These are phyloP conservation scores for Hyppa rectilinea DNA, from an alignment of 2,888 invertebrate genomes.

Conservation along the genomic window DNA sequence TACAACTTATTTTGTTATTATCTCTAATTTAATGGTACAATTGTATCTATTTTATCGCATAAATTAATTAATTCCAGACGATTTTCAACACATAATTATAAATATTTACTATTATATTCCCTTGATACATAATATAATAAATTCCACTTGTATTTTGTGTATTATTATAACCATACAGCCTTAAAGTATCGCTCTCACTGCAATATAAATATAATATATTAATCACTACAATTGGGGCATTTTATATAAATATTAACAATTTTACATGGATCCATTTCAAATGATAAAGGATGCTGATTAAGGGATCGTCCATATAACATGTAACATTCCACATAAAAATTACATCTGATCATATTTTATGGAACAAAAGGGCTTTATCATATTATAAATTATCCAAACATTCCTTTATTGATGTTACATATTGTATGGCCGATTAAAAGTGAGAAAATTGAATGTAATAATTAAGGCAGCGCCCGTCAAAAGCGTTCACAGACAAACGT, in stretches of 20 bases:
- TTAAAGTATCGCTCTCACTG: constrained; percentile 55
- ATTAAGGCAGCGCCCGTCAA: constrained; percentile 53
- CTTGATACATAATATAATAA: constrained; percentile 41
- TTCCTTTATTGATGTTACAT: constrained; percentile 5
- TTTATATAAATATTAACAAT: constrained; percentile 59
- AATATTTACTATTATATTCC: constrained; percentile 42
- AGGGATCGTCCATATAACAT: constrained; percentile 33
- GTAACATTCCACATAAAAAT: constrained; percentile 10
- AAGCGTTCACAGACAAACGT: constrained; percentile 48
- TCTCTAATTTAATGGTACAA: constrained; percentile 27
- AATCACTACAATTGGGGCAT: constrained; percentile 66
- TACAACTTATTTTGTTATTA: constrained; percentile 14
- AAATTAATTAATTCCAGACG: constrained; percentile 29
- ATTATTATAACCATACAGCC: constrained; percentile 52
- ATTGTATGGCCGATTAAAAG: constrained; percentile 28
- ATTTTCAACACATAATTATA: constrained; percentile 31
- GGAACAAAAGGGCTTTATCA: neutral
- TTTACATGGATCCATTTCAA: constrained; percentile 56
- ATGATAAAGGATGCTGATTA: constrained; percentile 34
- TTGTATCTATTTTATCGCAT: constrained; percentile 15
- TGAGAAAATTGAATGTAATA: constrained; percentile 41
- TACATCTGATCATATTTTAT: constrained; percentile 3
- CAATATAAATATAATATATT: constrained; percentile 57
- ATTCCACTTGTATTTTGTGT: constrained; percentile 46
- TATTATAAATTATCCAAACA: neutral